Evolutionary conservation across 2,113 vertebrate genomes (phyloP).

Genomic region (Clarias magur): DNA sequence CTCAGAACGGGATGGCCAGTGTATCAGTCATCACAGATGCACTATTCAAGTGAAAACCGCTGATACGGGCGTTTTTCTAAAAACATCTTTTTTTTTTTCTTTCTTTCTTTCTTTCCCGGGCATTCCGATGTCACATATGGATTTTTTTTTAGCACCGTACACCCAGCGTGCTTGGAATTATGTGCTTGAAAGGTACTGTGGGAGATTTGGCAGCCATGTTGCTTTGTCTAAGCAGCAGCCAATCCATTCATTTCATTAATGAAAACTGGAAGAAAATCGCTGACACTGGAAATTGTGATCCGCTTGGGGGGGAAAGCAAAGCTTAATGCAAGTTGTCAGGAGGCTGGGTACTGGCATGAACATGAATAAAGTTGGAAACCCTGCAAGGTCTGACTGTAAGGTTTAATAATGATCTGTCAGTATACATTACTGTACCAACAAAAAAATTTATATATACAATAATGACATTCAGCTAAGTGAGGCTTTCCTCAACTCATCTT

Average conservation of each 20-base stretch:
- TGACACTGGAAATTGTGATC: neutral
- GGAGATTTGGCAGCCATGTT: neutral
- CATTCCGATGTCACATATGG: neutral
- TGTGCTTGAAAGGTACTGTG: neutral
- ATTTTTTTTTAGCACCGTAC: neutral
- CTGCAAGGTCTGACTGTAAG: neutral
- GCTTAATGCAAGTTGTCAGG: neutral
- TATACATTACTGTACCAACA: neutral
- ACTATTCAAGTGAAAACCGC: slow-evolving; percentile 2
- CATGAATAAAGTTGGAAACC: neutral
- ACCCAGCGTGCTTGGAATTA: neutral
- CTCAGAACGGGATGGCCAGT: neutral
- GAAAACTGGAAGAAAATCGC: neutral
- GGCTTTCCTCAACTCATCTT: neutral
- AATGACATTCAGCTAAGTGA: neutral
- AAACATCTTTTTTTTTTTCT: neutral
- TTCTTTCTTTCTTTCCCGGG: neutral
- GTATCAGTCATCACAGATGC: slow-evolving; percentile 4
- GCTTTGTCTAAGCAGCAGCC: neutral
- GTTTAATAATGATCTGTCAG: neutral
- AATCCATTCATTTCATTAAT: neutral
- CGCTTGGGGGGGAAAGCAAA: neutral
- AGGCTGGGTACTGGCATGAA: neutral
- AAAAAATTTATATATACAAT: neutral
- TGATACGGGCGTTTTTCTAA: neutral